A percentile compares a stretch with the other conserved stretches of the same genome.
phyloP scores from a whole-genome alignment of 2,888 invertebrate species.

The Mechanitis messenoides region DNA sequence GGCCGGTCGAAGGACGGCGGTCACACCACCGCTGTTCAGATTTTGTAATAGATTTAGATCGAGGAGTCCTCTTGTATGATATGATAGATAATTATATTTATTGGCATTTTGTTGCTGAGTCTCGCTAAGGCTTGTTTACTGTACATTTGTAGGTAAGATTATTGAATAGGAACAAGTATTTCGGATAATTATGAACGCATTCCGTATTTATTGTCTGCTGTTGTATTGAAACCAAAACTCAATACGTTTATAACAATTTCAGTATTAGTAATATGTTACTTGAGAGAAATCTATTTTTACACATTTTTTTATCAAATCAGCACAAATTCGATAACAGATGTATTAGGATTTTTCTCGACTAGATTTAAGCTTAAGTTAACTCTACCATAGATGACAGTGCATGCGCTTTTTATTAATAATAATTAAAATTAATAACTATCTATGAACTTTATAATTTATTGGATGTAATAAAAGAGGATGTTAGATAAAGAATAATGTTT shows the following conservation, averaged over 20 bases:
- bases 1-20: not conserved
- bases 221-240: constrained; percentile 19
- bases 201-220: constrained; percentile 44
- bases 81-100: constrained; percentile 39
- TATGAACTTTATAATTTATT: constrained; percentile 63
- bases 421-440: constrained; percentile 45
- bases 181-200: constrained; percentile 37
- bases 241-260: constrained; percentile 19
- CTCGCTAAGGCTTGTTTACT: constrained; percentile 38
- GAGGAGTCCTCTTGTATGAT: constrained; percentile 39
- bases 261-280: constrained; percentile 26
- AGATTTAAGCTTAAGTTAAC: constrained; percentile 43
- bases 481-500: constrained; percentile 47
- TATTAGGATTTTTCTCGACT: constrained; percentile 11
- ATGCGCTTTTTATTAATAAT: constrained; percentile 58
- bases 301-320: constrained; percentile 1
- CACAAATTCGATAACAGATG: constrained; percentile 7
- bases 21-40: not conserved
- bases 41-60: constrained; percentile 27
- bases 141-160: constrained; percentile 44
- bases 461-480: constrained; percentile 68
- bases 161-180: constrained; percentile 33
- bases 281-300: constrained; percentile 14
- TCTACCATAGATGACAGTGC: constrained; percentile 40
- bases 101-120: constrained; percentile 44